Evolutionary conservation across 1,140 invertebrate genomes (phyloP).

Genomic region (Tetraneura akinire): DNA sequence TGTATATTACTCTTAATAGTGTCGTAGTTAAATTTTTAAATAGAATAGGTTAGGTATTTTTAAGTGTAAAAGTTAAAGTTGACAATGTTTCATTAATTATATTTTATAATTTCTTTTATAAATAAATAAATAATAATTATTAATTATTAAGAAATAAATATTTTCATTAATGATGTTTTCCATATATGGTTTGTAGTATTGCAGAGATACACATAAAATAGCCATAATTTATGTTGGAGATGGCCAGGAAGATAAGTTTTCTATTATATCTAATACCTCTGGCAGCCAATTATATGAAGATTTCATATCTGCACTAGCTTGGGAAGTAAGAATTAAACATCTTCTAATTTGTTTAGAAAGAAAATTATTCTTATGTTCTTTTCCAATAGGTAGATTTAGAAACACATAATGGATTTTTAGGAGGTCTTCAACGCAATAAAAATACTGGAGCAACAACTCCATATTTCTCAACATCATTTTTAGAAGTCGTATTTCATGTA

Average conservation of each 20-base stretch:
- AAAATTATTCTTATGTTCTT: background rate
- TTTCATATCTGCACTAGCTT: conserved; percentile 91
- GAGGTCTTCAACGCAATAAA: conserved; percentile 89
- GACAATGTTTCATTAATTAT: too few species aligned
- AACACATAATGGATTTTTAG: conserved; percentile 92
- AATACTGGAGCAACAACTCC: conserved; percentile 90
- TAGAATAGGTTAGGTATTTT: too few species aligned
- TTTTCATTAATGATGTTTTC: too few species aligned
- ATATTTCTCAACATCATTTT: conserved; percentile 92
- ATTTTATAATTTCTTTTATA: conserved; percentile 54
- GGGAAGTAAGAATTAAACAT: conserved; percentile 72
- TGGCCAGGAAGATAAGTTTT: conserved; percentile 95
- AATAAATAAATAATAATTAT: too few species aligned
- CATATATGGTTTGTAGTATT: too few species aligned
- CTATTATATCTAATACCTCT: conserved; percentile 72
- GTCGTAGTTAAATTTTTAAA: too few species aligned
- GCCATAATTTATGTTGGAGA: conserved; percentile 97
- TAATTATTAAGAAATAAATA: too few species aligned
- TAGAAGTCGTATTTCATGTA: conserved; percentile 89
- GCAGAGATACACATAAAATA: conserved; percentile 97
- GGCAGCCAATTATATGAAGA: conserved; percentile 92
- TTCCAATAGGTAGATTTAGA: conserved; percentile 78
- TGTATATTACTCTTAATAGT: too few species aligned
- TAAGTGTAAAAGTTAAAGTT: too few species aligned
- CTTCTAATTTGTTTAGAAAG: background rate